Evolutionary conservation across 2,888 invertebrate genomes (phyloP).

Genomic region (Embidobia sp.): DNA sequence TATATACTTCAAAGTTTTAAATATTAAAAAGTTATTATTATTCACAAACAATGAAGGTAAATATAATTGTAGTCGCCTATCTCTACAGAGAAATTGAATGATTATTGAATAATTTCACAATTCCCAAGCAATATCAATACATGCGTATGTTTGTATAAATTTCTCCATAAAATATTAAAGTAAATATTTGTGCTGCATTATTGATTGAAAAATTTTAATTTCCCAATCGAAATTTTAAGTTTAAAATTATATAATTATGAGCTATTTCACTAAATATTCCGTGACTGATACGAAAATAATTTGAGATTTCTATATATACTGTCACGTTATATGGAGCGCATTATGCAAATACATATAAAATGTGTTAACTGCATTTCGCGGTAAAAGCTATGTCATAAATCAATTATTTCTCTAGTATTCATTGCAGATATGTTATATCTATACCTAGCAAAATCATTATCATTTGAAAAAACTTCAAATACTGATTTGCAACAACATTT

Average conservation of each 20-base stretch:
- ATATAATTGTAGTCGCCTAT: too few species aligned
- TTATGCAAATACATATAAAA: slow-evolving; percentile 51
- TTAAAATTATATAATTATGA: slow-evolving; percentile 35
- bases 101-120: neutral
- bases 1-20: too few species aligned
- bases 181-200: slow-evolving; percentile 22
- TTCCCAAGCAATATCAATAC: slow-evolving; percentile 2
- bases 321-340: slow-evolving; percentile 26
- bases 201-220: slow-evolving; percentile 9
- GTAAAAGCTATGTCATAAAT: slow-evolving; percentile 44
- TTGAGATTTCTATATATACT: slow-evolving; percentile 13
- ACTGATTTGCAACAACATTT: slow-evolving; percentile 13
- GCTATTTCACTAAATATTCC: slow-evolving; percentile 30
- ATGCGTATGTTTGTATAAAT: neutral
- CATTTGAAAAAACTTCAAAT: slow-evolving; percentile 22
- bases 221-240: slow-evolving; percentile 20
- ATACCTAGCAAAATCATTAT: slow-evolving; percentile 28
- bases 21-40: too few species aligned
- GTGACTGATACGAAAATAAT: slow-evolving; percentile 46
- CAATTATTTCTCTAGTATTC: slow-evolving; percentile 35
- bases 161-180: slow-evolving; percentile 10
- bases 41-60: too few species aligned
- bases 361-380: slow-evolving; percentile 48
- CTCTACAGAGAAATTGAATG: neutral
- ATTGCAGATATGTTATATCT: slow-evolving; percentile 13